A percentile compares a stretch with the other conserved stretches of the same genome.
Evolutionary conservation across 2,888 invertebrate genomes (phyloP).

Genomic region (Dasypogon diadema): DNA sequence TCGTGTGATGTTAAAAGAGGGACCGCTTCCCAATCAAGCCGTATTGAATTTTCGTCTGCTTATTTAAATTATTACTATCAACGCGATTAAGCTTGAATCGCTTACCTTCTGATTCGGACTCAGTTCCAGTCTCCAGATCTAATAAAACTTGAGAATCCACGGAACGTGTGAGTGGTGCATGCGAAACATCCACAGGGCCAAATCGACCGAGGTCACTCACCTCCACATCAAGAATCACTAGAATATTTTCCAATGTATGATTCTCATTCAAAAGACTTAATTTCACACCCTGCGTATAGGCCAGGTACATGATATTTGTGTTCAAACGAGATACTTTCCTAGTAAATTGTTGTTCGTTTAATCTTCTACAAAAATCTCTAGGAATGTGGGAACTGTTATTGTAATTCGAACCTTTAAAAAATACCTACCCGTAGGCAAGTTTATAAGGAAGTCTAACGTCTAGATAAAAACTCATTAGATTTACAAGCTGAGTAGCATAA

Average conservation of each 20-base stretch:
- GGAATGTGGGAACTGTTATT: conserved; percentile 57
- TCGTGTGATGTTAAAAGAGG: conserved; percentile 58
- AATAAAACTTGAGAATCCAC: conserved; percentile 75
- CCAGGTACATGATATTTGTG: conserved; percentile 83
- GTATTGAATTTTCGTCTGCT: conserved; percentile 74
- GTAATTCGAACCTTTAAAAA: conserved; percentile 52
- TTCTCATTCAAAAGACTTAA: conserved; percentile 74
- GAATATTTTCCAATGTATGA: conserved; percentile 79
- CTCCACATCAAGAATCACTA: conserved; percentile 76
- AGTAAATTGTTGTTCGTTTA: conserved; percentile 79
- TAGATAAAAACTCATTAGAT: conserved; percentile 84
- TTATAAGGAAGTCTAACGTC: conserved; percentile 85
- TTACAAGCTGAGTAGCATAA: conserved; percentile 87
- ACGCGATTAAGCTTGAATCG: not conserved
- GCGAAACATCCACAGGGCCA: conserved; percentile 73
- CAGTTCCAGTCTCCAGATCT: conserved; percentile 74
- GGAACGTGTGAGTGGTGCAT: conserved; percentile 67
- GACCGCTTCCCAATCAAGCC: conserved; percentile 86
- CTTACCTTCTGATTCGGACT: conserved; percentile 76
- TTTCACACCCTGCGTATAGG: conserved; percentile 81
- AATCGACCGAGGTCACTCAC: conserved; percentile 79
- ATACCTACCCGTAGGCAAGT: conserved; percentile 74
- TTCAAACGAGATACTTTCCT: conserved; percentile 82
- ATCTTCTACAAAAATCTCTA: conserved; percentile 85
- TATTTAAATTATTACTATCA: not conserved